Conservation (phyloP, 92 coral and sea anemone genomes). For the Phenganax marumi region DNA sequence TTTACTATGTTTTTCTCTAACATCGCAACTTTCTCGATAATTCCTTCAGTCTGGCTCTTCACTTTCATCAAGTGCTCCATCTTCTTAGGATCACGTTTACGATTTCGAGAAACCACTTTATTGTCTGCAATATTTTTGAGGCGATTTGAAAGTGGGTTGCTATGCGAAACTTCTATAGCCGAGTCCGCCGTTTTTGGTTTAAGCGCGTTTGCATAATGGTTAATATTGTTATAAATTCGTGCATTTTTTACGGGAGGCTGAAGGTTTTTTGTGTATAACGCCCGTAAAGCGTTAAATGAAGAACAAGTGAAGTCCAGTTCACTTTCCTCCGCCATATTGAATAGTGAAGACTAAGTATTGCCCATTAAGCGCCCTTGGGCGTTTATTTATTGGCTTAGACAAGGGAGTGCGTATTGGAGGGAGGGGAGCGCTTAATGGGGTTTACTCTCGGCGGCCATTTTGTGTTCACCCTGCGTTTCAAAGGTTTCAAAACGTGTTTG, state of each 20-base stretch:
- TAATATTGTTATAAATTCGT: constrained; percentile 77
- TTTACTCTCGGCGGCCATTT: neutral
- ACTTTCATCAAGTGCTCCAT: constrained; percentile 39
- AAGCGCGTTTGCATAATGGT: constrained; percentile 78
- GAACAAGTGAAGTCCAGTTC: constrained; percentile 70
- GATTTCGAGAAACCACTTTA: neutral
- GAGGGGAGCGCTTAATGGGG: too few species aligned
- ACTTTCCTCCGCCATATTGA: constrained; percentile 50
- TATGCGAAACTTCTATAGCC: neutral
- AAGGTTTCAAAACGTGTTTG: neutral
- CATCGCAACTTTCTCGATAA: constrained; percentile 38
- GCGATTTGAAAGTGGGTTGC: neutral
- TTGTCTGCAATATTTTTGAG: constrained; percentile 36
- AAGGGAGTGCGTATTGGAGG: too few species aligned
- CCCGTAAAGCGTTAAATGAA: constrained; percentile 76
- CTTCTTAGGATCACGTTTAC: constrained; percentile 32
- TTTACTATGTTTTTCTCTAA: constrained; percentile 48
- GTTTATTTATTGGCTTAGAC: too few species aligned
- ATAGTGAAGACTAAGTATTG: too few species aligned
- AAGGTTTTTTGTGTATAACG: constrained; percentile 65
- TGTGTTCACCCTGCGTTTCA: neutral
- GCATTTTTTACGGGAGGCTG: constrained; percentile 88
- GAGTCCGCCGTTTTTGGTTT: constrained; percentile 16
- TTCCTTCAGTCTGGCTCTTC: constrained; percentile 44
- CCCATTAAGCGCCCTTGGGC: too few species aligned